phyloP scores from a whole-genome alignment of 2,888 invertebrate species.

The Orthosia cruda region DNA sequence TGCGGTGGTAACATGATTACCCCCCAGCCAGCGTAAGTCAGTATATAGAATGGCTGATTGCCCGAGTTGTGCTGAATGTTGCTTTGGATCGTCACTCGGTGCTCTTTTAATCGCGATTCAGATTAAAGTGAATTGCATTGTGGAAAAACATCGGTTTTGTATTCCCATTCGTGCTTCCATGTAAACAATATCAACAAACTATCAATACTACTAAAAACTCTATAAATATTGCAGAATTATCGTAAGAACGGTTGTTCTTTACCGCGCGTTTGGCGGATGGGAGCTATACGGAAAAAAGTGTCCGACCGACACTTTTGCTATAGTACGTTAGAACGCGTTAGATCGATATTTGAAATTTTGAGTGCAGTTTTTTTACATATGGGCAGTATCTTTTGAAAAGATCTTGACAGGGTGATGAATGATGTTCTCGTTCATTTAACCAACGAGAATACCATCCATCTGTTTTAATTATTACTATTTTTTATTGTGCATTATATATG shows the following conservation, averaged over 20 bases:
- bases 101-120: neutral
- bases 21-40: neutral
- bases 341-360: no score
- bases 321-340: no score
- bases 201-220: neutral
- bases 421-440: no score
- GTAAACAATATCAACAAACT: neutral
- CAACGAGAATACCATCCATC: no score
- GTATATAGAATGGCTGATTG: neutral
- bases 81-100: neutral
- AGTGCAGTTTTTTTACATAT: no score
- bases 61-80: neutral
- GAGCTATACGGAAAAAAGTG: no score
- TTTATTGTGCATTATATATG: no score
- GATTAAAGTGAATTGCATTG: neutral
- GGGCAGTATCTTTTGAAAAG: no score
- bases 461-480: no score
- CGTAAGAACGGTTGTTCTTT: neutral
- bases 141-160: neutral
- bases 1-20: neutral
- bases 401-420: no score
- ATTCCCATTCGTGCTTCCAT: neutral
- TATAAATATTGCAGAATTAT: neutral
- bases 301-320: no score
- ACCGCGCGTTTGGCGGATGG: no score